Conservation (phyloP, 2,797 vertebrate genomes). For the Erithacus rubecula region DNA sequence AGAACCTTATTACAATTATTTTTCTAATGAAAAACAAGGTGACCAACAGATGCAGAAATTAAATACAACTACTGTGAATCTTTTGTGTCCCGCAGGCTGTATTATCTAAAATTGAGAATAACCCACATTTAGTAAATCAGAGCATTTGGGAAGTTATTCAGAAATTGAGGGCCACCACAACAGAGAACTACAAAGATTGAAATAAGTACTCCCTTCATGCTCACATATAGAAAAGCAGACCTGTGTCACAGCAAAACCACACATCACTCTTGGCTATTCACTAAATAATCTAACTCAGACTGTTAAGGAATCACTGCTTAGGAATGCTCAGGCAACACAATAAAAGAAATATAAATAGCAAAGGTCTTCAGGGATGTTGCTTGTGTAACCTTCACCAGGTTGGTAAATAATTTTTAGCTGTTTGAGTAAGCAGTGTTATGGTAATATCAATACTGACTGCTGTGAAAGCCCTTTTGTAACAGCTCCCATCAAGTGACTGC, state of each 20-base stretch:
- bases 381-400: background rate
- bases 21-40: background rate
- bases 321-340: background rate
- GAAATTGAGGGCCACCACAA: background rate
- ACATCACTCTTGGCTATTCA: background rate
- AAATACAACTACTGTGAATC: background rate
- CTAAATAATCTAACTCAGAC: background rate
- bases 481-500: background rate
- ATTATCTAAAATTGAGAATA: background rate
- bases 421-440: background rate
- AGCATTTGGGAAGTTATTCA: background rate
- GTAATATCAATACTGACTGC: background rate
- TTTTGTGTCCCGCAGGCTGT: background rate
- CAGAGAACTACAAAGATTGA: background rate
- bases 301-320: background rate
- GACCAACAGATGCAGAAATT: background rate
- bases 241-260: background rate
- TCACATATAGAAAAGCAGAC: background rate
- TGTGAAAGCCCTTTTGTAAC: background rate
- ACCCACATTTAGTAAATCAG: background rate
- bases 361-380: background rate
- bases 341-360: background rate
- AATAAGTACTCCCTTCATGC: background rate
- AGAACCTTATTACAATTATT: background rate
- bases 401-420: background rate